Conservation (phyloP, 2,797 vertebrate genomes). For the Enteromius paludinosus region DNA sequence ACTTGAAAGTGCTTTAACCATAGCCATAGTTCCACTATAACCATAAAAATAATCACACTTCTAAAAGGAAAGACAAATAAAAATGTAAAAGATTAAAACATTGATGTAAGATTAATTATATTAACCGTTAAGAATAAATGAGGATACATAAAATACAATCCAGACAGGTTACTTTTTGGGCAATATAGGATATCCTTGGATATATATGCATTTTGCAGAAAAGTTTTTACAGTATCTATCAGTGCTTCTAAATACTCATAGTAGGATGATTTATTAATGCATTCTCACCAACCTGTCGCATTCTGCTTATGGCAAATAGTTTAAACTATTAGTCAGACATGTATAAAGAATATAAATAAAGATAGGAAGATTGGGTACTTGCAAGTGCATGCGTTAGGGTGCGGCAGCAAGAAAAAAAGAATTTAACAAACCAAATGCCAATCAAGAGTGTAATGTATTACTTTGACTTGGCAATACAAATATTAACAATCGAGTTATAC, state of each 20-base stretch:
- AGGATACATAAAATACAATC: background rate
- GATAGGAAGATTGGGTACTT: background rate
- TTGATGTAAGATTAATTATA: background rate
- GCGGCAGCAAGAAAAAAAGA: background rate
- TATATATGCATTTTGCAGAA: background rate
- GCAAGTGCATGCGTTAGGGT: background rate
- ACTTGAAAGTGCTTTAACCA: background rate
- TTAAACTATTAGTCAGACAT: background rate
- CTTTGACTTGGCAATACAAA: background rate
- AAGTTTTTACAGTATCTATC: background rate
- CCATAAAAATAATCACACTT: background rate
- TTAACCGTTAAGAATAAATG: too few species aligned
- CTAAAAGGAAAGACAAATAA: background rate
- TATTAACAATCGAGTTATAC: background rate
- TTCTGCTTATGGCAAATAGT: background rate
- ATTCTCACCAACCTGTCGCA: background rate
- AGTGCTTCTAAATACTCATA: background rate
- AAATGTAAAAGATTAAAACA: background rate
- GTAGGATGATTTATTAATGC: background rate
- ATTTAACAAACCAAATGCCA: constrained; percentile 18
- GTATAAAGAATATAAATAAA: background rate
- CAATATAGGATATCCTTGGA: background rate
- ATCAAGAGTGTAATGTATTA: background rate
- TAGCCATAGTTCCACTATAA: background rate
- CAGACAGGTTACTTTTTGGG: background rate